Percentiles rank a stretch among this genome's conserved stretches.
These are phyloP conservation scores for Macrostomum cliftonense DNA, from an alignment of 2,888 invertebrate genomes.

Conservation along the genomic window DNA sequence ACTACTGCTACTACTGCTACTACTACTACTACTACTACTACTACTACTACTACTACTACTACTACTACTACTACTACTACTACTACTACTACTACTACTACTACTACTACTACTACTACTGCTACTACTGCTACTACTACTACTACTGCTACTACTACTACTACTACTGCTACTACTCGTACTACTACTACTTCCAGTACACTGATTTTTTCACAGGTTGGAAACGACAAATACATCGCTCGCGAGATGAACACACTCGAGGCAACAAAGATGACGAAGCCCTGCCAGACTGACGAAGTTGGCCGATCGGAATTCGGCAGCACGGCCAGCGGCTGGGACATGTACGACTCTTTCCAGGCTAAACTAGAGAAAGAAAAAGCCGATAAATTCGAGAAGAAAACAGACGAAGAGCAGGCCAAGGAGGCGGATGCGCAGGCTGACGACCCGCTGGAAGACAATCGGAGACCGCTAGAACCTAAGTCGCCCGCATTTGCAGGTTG, in stretches of 20 bases:
- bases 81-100: constrained; percentile 9
- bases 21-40: constrained; percentile 8
- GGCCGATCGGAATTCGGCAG: constrained; percentile 18
- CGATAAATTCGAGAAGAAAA: neutral
- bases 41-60: constrained; percentile 8
- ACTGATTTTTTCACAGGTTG: no score
- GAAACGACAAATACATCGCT: constrained; percentile 34
- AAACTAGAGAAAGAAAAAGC: constrained; percentile 16
- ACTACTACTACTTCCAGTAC: constrained; percentile 8
- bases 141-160: constrained; percentile 8
- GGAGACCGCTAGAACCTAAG: no score
- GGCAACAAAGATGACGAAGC: constrained; percentile 30
- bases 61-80: constrained; percentile 9
- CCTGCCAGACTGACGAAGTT: constrained; percentile 22
- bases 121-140: constrained; percentile 8
- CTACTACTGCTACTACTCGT: constrained; percentile 7
- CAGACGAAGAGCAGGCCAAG: no score
- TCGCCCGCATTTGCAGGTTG: no score
- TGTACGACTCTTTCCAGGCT: constrained; percentile 31
- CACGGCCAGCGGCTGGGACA: constrained; percentile 32
- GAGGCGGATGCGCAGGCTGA: no score
- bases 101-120: constrained; percentile 9
- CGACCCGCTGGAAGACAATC: no score
- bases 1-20: constrained; percentile 7
- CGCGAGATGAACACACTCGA: constrained; percentile 37